A percentile compares a stretch with the other conserved stretches of the same genome.
Conservation (phyloP, 1,140 invertebrate species). For the Drosophila tropicalis region DNA sequence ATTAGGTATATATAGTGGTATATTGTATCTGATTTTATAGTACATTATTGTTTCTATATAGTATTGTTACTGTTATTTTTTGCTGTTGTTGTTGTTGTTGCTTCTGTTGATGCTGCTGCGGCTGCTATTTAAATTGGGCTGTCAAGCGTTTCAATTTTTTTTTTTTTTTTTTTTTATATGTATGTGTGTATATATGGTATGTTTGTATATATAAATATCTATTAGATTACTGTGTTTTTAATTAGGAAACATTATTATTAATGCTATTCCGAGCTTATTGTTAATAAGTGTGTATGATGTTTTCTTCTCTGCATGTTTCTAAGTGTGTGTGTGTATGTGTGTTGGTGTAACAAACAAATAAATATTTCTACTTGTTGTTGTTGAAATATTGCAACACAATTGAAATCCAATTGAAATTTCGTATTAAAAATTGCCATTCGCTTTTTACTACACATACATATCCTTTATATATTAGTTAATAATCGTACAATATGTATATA, state of each 20-base stretch:
- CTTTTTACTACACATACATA: constrained; percentile 59
- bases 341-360: constrained; percentile 59
- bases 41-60: constrained; percentile 82
- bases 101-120: constrained; percentile 40
- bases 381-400: constrained; percentile 72
- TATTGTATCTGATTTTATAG: constrained; percentile 79
- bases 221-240: constrained; percentile 25
- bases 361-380: constrained; percentile 20
- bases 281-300: constrained; percentile 24
- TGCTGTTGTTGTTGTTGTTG: constrained; percentile 38
- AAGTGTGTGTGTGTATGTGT: constrained; percentile 27
- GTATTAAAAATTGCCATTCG: constrained; percentile 68
- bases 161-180: constrained; percentile 1
- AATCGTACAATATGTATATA: constrained; percentile 66
- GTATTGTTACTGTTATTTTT: constrained; percentile 71
- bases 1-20: constrained; percentile 79
- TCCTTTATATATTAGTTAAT: constrained; percentile 72
- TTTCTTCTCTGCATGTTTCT: constrained; percentile 27
- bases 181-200: not conserved
- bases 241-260: constrained; percentile 63
- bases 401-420: constrained; percentile 37
- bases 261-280: constrained; percentile 57
- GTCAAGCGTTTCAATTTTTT: constrained; percentile 59
- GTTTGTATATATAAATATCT: not conserved
- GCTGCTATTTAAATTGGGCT: constrained; percentile 46